Conservation (phyloP, 2,113 vertebrate species). For the Sinocyclocheilus anshuiensis region DNA sequence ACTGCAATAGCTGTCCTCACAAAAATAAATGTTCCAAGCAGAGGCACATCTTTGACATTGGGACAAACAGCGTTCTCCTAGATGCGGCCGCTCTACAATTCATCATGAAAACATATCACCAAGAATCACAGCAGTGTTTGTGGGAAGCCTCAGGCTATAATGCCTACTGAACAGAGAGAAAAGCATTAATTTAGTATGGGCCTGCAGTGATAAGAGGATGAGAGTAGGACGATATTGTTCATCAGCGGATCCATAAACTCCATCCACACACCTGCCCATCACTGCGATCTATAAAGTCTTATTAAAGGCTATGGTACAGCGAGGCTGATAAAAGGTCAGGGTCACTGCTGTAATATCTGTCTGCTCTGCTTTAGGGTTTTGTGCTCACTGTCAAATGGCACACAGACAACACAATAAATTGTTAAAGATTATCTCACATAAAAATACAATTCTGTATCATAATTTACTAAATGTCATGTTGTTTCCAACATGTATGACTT, state of each 20-base stretch:
- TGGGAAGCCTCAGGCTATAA: conserved; percentile 56
- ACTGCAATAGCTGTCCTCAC: conserved; percentile 69
- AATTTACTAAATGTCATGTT: neutral
- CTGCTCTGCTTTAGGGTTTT: conserved; percentile 59
- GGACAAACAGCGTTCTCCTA: conserved; percentile 59
- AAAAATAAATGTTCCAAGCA: conserved; percentile 66
- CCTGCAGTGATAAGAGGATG: conserved; percentile 63
- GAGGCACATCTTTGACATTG: conserved; percentile 60
- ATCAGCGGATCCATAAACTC: conserved; percentile 76
- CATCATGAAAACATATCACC: conserved; percentile 62
- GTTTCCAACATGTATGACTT: neutral
- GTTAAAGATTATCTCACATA: conserved; percentile 19
- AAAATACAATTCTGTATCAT: conserved; percentile 1
- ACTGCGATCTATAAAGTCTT: conserved; percentile 70
- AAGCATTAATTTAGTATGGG: conserved; percentile 67
- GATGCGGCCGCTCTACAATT: conserved; percentile 60
- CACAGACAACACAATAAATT: conserved; percentile 44
- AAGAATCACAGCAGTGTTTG: conserved; percentile 38
- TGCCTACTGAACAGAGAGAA: conserved; percentile 56
- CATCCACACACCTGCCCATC: conserved; percentile 37
- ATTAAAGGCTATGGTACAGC: conserved; percentile 68
- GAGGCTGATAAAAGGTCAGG: conserved; percentile 58
- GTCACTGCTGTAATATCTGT: conserved; percentile 57
- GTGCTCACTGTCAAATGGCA: conserved; percentile 56
- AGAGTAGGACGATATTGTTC: conserved; percentile 63